Conservation (phyloP, 2,797 vertebrate species). For the Enteromius fasciolatus region DNA sequence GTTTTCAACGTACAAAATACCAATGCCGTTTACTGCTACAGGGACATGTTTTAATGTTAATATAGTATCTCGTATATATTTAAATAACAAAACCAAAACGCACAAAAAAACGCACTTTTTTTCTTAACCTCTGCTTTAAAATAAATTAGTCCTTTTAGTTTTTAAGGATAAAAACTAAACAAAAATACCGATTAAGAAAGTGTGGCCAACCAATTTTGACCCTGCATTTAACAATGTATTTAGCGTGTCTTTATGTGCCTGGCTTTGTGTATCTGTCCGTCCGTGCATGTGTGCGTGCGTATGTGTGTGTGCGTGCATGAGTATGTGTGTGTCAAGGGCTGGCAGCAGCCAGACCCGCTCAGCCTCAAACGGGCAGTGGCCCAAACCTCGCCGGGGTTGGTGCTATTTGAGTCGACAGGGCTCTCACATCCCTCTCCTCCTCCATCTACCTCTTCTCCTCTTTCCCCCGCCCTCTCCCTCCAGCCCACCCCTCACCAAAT, state of each 20-base stretch:
- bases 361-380: slow-evolving; percentile 50
- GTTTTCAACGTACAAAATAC: background rate
- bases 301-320: slow-evolving; percentile 36
- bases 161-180: background rate
- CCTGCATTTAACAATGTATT: background rate
- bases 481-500: slow-evolving; percentile 50
- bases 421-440: slow-evolving; percentile 37
- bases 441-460: slow-evolving; percentile 5
- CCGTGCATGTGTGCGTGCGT: slow-evolving; percentile 10
- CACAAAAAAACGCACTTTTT: background rate
- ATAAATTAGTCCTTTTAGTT: too few species aligned
- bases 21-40: background rate
- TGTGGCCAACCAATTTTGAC: background rate
- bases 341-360: slow-evolving; percentile 53
- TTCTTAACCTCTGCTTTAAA: background rate
- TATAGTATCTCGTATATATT: too few species aligned
- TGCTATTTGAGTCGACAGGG: slow-evolving; percentile 55
- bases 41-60: background rate
- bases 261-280: background rate
- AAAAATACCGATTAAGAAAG: background rate
- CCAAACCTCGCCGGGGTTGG: slow-evolving; percentile 49
- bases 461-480: slow-evolving; percentile 14
- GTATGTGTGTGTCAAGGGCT: slow-evolving; percentile 47
- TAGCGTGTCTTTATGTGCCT: background rate
- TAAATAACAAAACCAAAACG: background rate